A percentile compares a stretch with the other conserved stretches of the same genome.
phyloP scores from a whole-genome alignment of 2,113 vertebrate genomes.

The Oxyura jamaicensis region DNA sequence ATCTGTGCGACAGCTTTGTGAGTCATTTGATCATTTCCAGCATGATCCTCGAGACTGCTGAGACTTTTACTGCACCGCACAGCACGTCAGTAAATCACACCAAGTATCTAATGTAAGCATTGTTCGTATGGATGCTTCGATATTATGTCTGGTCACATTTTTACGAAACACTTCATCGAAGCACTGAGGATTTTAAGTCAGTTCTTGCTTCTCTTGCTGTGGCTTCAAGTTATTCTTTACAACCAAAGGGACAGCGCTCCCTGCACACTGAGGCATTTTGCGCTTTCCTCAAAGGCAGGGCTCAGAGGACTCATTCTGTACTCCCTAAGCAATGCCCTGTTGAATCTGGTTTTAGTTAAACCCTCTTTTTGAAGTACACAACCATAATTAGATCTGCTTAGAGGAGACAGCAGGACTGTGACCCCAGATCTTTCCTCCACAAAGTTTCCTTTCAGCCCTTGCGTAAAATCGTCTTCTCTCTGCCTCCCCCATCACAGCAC shows the following conservation, averaged over 20 bases:
- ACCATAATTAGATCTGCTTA: conserved; percentile 70
- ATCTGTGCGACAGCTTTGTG: neutral
- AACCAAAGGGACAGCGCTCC: neutral
- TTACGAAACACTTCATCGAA: neutral
- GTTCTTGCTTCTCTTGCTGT: neutral
- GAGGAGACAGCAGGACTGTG: conserved; percentile 64
- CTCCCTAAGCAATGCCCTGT: conserved; percentile 50
- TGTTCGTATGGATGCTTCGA: neutral
- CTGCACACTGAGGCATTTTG: neutral
- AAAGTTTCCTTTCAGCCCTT: conserved; percentile 53
- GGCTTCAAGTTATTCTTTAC: conserved; percentile 1
- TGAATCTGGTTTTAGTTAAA: conserved; percentile 74
- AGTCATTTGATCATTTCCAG: neutral
- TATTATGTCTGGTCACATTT: neutral
- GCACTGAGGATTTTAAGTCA: neutral
- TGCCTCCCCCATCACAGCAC: conserved; percentile 28
- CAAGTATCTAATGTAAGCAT: neutral
- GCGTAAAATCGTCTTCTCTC: conserved; percentile 37
- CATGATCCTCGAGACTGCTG: neutral
- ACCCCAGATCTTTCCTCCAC: conserved; percentile 54
- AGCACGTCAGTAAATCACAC: neutral
- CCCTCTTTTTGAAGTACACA: conserved; percentile 64
- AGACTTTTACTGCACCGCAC: neutral
- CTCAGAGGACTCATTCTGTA: conserved; percentile 14
- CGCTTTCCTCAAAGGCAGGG: conserved; percentile 52